These are phyloP conservation scores for Oncorhynchus masou DNA, from an alignment of 2,113 vertebrate species.

Conservation along the genomic window DNA sequence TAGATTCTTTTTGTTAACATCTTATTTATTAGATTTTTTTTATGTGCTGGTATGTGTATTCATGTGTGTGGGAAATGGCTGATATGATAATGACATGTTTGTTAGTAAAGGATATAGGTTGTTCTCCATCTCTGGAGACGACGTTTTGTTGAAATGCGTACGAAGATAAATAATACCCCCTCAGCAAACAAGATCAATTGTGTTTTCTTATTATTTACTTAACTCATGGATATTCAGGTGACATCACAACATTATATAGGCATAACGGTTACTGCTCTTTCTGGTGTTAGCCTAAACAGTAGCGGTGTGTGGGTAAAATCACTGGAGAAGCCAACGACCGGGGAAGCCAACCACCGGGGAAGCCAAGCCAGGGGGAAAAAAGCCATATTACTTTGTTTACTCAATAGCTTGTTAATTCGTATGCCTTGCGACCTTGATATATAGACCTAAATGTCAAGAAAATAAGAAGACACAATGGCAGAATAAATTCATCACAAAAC, in stretches of 20 bases:
- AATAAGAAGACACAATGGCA: too few relatives aligned
- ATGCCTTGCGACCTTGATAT: too few relatives aligned
- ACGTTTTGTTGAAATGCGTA: neutral
- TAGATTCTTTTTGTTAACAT: neutral
- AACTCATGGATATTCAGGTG: neutral
- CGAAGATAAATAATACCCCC: neutral
- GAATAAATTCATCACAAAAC: too few relatives aligned
- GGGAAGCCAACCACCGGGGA: too few relatives aligned
- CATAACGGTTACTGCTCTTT: neutral
- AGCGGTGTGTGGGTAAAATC: too few relatives aligned
- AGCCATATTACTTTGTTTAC: too few relatives aligned
- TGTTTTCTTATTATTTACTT: too few relatives aligned
- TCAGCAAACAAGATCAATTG: neutral
- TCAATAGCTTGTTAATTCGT: too few relatives aligned
- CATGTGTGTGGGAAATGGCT: constrained; percentile 30
- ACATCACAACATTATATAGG: neutral
- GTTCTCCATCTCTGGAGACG: neutral
- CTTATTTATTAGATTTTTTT: neutral
- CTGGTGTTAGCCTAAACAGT: too few relatives aligned
- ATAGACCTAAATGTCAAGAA: too few relatives aligned
- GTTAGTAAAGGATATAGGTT: constrained; percentile 1
- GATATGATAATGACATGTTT: constrained; percentile 41
- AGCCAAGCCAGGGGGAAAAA: too few relatives aligned
- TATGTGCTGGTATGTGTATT: constrained; percentile 17
- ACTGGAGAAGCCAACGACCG: too few relatives aligned